These are phyloP conservation scores for Augochlorella aurata DNA, from an alignment of 2,888 invertebrate species.

Conservation along the genomic window DNA sequence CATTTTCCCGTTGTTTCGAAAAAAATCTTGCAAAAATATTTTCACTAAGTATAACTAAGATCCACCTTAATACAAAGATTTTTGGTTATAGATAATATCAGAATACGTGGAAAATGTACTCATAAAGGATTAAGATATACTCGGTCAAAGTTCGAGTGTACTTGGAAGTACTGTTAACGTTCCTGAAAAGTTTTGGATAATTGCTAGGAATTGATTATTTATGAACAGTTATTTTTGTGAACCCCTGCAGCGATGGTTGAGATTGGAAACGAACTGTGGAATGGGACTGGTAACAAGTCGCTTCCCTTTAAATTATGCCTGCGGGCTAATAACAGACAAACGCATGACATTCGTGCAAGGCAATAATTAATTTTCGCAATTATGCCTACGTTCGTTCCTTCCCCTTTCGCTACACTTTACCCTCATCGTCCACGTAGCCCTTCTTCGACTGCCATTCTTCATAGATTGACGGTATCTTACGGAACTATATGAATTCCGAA, in stretches of 20 bases:
- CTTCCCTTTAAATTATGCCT: slow-evolving; percentile 78
- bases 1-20: too few species aligned
- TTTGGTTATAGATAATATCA: too few species aligned
- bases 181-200: too few species aligned
- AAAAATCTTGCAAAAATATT: too few species aligned
- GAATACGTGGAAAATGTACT: too few species aligned
- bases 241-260: not conserved
- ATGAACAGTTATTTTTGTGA: not conserved
- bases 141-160: too few species aligned
- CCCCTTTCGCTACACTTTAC: slow-evolving; percentile 32
- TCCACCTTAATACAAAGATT: too few species aligned
- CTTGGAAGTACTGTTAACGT: too few species aligned
- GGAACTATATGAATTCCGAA: not conserved
- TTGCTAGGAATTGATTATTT: not conserved
- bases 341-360: slow-evolving; percentile 79
- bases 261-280: slow-evolving; percentile 49
- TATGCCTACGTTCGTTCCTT: slow-evolving; percentile 71
- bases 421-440: slow-evolving; percentile 13
- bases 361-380: slow-evolving; percentile 81
- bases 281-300: slow-evolving; percentile 77
- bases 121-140: too few species aligned
- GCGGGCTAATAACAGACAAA: slow-evolving; percentile 78
- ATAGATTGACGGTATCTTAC: not conserved
- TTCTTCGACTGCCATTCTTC: not conserved
- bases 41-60: too few species aligned